A percentile compares a stretch with the other conserved stretches of the same genome.
Evolutionary conservation across 2,888 invertebrate genomes (phyloP).

Genomic region (Lasioglossum marginatum): DNA sequence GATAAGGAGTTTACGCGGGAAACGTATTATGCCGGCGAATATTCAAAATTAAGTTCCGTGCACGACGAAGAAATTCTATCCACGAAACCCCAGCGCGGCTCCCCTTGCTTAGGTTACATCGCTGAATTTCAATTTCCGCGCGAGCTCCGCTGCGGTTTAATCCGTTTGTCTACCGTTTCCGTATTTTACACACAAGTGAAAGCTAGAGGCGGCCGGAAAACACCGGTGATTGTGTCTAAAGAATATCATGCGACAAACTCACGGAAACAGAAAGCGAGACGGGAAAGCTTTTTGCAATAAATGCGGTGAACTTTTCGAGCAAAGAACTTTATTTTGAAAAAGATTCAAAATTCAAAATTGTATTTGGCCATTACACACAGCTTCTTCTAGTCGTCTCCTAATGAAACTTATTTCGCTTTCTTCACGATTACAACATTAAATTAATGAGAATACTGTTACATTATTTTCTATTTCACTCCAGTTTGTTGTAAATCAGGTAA

Average conservation of each 20-base stretch:
- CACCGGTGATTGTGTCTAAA: not conserved
- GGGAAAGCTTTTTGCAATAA: not conserved
- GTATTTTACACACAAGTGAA: not conserved
- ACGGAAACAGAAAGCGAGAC: not conserved
- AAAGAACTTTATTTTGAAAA: not conserved
- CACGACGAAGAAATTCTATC: slow-evolving; percentile 44
- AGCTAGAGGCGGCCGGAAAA: not conserved
- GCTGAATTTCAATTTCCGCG: slow-evolving; percentile 54
- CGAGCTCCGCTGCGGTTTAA: slow-evolving; percentile 42
- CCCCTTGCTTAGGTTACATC: slow-evolving; percentile 35
- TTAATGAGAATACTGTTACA: too few species aligned
- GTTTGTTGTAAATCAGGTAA: too few species aligned
- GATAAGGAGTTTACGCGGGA: slow-evolving; percentile 42
- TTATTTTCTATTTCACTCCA: too few species aligned
- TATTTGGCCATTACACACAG: not conserved
- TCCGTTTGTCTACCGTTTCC: slow-evolving; percentile 19
- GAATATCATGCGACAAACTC: not conserved
- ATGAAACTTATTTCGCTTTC: not conserved
- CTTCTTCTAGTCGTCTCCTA: not conserved
- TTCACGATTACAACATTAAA: too few species aligned
- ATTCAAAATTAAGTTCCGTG: slow-evolving; percentile 51
- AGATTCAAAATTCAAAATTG: too few species aligned
- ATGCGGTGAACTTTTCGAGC: not conserved
- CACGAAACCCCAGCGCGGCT: slow-evolving; percentile 9
- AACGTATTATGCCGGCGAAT: slow-evolving; percentile 37